Evolutionary conservation across 2,113 vertebrate species (phyloP), one percentile per base, ranked within the genome.

Genomic region (Pandion haliaetus): DNA sequence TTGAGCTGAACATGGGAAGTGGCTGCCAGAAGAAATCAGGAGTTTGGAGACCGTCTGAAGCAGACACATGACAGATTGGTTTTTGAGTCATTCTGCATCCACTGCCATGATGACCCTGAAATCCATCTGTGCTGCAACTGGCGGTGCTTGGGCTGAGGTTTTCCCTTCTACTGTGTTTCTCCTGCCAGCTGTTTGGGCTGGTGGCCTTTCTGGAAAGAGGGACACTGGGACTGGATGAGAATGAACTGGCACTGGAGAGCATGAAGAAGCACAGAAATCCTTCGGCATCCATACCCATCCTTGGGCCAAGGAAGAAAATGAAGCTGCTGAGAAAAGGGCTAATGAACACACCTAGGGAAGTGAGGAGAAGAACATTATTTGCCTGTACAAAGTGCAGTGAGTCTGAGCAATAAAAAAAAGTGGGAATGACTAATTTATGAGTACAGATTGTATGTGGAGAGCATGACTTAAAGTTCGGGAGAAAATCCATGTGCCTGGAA

Each of bases 401-500:
- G 52, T 23, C 81, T 65, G 61, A 94, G 81, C 78, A 76, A 72
- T 55, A 76, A 14, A 23, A 52, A 90, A 79, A 79, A 31, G 44
- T 28, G 45, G 71, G 76, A 93, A 78, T 3, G 0, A 81, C 82
- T 88, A 86, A 96, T 95, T 92, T 86, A 90, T 90, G 85, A 78
- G 85, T 21, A 31, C 50, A 95, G 78, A 74, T 88, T 81, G 85
- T 81, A 80, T 82, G 71, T 91, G 66, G 74, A 94, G 82, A 95
- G 32, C 32, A 59, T 92, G 87, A 77, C 82, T 95, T 90, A 92
- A 90, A 95, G 59, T 83, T 88, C 72, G 79, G 78, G 82, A 95
- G 88, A 93, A 96, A 93, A 93, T 92, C 71, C 79, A 88, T 86
- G 87, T 92, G 71, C 67, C 54, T 88, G 93, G 93, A 96, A 96